A percentile compares a stretch with the other conserved stretches of the same genome.
phyloP scores from a whole-genome alignment of 2,888 invertebrate species.

The Spisula subtruncata region DNA sequence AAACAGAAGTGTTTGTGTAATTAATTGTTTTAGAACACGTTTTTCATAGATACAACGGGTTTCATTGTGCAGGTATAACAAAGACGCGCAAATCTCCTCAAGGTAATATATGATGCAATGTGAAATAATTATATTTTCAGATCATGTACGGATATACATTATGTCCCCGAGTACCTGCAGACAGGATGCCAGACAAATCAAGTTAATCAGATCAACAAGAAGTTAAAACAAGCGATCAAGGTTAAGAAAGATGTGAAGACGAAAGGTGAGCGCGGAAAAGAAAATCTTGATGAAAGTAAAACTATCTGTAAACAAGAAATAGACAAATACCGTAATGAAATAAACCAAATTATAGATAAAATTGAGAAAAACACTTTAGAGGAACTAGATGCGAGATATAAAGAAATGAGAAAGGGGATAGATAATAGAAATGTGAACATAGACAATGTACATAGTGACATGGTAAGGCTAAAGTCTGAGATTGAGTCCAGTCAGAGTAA shows the following conservation, averaged over 20 bases:
- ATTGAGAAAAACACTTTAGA: too few species aligned
- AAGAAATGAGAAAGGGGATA: neutral
- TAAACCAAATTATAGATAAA: neutral
- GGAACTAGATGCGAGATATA: neutral
- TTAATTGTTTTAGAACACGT: too few species aligned
- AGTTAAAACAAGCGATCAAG: too few species aligned
- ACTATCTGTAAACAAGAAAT: slow-evolving; percentile 1
- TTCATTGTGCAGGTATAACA: too few species aligned
- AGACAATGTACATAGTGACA: neutral
- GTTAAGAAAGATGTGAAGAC: too few species aligned
- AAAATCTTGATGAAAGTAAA: neutral
- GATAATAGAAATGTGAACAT: neutral
- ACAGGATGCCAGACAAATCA: neutral
- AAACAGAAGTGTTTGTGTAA: too few species aligned
- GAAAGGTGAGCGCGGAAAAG: too few species aligned
- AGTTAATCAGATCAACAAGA: neutral
- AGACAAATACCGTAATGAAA: neutral
- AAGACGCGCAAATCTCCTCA: too few species aligned
- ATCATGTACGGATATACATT: neutral
- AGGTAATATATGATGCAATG: too few species aligned
- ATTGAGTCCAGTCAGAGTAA: slow-evolving; percentile 7
- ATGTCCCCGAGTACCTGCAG: neutral
- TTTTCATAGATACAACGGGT: too few species aligned
- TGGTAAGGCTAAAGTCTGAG: neutral
- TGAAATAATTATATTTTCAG: neutral